Evolutionary conservation across 2,888 invertebrate genomes (phyloP).

Genomic region (Napeogenes sylphis): DNA sequence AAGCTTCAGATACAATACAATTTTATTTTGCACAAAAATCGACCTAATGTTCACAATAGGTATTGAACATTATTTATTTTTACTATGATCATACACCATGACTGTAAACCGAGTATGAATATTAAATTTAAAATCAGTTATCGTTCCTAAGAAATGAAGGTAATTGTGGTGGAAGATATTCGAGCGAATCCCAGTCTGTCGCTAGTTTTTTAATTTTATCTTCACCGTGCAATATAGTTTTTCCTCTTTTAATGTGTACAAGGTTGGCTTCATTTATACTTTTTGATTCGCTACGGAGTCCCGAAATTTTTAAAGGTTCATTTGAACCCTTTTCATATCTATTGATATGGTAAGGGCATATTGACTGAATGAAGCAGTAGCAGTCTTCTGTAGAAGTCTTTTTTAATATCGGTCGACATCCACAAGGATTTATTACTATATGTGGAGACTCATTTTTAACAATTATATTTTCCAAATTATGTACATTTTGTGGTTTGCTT

Average conservation of each 20-base stretch:
- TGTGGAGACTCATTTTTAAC: slow-evolving; percentile 30
- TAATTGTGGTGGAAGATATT: slow-evolving; percentile 53
- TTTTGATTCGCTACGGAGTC: slow-evolving; percentile 30
- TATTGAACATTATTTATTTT: slow-evolving; percentile 1
- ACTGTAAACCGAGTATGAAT: background rate
- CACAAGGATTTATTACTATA: slow-evolving; percentile 41
- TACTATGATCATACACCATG: slow-evolving; percentile 13
- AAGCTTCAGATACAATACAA: background rate
- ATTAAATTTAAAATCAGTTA: slow-evolving; percentile 9
- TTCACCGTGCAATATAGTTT: slow-evolving; percentile 5
- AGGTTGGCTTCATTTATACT: slow-evolving; percentile 10
- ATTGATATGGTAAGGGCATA: slow-evolving; percentile 37
- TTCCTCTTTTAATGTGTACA: slow-evolving; percentile 1
- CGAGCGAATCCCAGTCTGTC: slow-evolving; percentile 44
- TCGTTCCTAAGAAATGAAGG: slow-evolving; percentile 46
- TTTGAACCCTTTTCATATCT: slow-evolving; percentile 37
- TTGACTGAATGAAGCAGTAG: slow-evolving; percentile 35
- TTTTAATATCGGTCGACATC: slow-evolving; percentile 22
- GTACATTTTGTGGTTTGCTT: background rate
- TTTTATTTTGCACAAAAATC: background rate
- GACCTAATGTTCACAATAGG: background rate
- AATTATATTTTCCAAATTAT: slow-evolving; percentile 10
- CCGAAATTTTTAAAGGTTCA: slow-evolving; percentile 40
- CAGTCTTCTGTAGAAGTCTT: slow-evolving; percentile 32
- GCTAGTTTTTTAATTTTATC: slow-evolving; percentile 6